These are phyloP conservation scores for Neoascia interrupta DNA, from an alignment of 2,888 invertebrate genomes.

Conservation along the genomic window DNA sequence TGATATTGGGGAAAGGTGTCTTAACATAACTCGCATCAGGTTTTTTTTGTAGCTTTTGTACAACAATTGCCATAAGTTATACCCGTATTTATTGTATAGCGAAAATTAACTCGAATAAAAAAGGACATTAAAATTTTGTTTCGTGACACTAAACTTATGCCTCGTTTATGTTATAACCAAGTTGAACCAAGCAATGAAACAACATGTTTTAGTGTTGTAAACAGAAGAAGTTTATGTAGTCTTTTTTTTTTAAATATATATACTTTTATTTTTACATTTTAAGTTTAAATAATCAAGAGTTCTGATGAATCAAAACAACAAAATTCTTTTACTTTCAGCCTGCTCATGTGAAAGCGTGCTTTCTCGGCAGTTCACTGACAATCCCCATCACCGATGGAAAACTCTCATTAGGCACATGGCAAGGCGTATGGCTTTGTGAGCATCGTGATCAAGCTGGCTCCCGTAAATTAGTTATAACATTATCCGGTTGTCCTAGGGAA, in stretches of 20 bases:
- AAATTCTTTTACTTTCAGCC: conserved; percentile 83
- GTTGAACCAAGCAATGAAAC: no score
- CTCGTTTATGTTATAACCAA: no score
- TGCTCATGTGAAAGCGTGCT: conserved; percentile 97
- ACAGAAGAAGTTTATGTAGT: no score
- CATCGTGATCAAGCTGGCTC: conserved; percentile 97
- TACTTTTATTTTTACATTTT: neutral
- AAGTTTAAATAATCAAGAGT: neutral
- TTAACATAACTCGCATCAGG: no score
- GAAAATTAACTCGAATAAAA: no score
- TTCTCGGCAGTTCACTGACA: conserved; percentile 96
- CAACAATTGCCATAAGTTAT: no score
- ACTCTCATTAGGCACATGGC: conserved; percentile 97
- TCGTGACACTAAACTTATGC: no score
- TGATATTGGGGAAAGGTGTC: no score
- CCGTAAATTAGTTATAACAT: conserved; percentile 92
- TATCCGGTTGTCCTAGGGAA: conserved; percentile 94
- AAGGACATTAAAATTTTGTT: no score
- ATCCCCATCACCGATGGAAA: conserved; percentile 98
- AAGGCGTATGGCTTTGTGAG: conserved; percentile 98
- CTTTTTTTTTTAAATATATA: neutral
- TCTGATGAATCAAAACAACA: neutral
- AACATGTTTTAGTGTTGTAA: no score
- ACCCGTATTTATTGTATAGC: no score
- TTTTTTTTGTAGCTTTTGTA: no score